Percentiles rank a stretch among this genome's conserved stretches.
Evolutionary conservation across 2,888 invertebrate genomes (phyloP).

Genomic region (Tuta absoluta): DNA sequence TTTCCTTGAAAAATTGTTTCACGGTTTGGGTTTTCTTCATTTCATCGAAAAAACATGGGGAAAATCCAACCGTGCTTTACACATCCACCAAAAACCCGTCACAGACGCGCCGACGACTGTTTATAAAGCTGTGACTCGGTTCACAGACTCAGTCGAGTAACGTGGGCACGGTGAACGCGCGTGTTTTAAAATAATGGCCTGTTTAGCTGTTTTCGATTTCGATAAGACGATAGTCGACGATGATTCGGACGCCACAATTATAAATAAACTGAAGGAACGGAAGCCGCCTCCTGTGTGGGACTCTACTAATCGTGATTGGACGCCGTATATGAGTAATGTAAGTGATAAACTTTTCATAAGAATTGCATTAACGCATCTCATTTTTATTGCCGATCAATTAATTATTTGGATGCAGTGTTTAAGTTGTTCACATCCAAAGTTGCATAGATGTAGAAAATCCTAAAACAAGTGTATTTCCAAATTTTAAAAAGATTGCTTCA

Average conservation of each 20-base stretch:
- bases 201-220: conserved; percentile 72
- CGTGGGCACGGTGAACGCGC: conserved; percentile 40
- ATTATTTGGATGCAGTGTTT: too few relatives aligned
- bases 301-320: conserved; percentile 64
- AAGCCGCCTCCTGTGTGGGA: conserved; percentile 73
- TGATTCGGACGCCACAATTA: conserved; percentile 73
- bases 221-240: conserved; percentile 72
- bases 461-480: too few relatives aligned
- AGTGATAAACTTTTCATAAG: conserved; percentile 46
- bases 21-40: conserved; percentile 30
- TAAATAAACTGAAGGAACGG: conserved; percentile 64
- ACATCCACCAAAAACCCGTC: conserved; percentile 28
- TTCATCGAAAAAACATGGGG: conserved; percentile 32
- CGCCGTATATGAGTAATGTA: conserved; percentile 75
- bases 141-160: conserved; percentile 14
- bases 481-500: too few relatives aligned
- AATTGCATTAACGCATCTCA: too few relatives aligned
- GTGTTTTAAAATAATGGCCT: conserved; percentile 55
- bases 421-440: too few relatives aligned
- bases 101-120: conserved; percentile 10
- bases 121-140: conserved; percentile 18
- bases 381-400: background rate
- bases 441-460: too few relatives aligned
- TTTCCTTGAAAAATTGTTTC: conserved; percentile 12
- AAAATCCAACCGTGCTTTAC: conserved; percentile 40